Evolutionary conservation across 1,140 invertebrate species (phyloP).

Genomic region (Bombus sibiricus): DNA sequence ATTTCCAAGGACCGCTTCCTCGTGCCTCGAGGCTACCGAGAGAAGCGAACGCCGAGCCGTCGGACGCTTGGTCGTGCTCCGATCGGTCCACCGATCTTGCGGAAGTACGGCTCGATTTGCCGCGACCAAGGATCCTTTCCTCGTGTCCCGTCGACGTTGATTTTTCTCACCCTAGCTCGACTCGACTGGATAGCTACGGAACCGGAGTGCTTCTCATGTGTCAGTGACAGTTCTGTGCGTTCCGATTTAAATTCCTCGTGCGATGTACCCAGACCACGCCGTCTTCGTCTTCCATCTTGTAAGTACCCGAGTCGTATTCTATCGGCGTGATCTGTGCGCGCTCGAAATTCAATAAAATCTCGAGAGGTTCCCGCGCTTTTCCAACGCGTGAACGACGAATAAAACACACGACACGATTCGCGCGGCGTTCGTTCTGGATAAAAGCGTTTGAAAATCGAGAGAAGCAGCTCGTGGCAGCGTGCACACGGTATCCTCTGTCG

Average conservation of each 20-base stretch:
- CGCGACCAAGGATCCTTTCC: background rate
- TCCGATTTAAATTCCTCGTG: slow-evolving; percentile 65
- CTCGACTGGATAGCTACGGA: slow-evolving; percentile 32
- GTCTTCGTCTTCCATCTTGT: slow-evolving; percentile 71
- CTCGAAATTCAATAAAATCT: background rate
- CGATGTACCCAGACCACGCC: slow-evolving; percentile 71
- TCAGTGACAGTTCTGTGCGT: slow-evolving; percentile 66
- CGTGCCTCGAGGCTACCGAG: background rate
- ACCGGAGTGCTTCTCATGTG: slow-evolving; percentile 54
- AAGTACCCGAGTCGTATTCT: slow-evolving; percentile 59
- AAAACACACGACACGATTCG: too few relatives aligned
- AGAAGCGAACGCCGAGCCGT: slow-evolving; percentile 12
- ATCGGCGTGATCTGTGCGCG: background rate
- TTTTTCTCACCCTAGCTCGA: background rate
- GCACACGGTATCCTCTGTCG: slow-evolving; percentile 35
- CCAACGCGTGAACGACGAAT: background rate
- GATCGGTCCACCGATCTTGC: slow-evolving; percentile 28
- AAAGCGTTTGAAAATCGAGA: background rate
- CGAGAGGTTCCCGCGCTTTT: background rate
- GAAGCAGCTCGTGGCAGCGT: background rate
- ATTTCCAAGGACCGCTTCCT: background rate
- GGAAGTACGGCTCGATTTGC: slow-evolving; percentile 26
- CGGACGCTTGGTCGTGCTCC: slow-evolving; percentile 29
- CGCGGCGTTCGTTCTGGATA: background rate
- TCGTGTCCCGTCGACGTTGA: background rate